Evolutionary conservation across 1,140 invertebrate genomes (phyloP).

Genomic region (Pinna nobilis): DNA sequence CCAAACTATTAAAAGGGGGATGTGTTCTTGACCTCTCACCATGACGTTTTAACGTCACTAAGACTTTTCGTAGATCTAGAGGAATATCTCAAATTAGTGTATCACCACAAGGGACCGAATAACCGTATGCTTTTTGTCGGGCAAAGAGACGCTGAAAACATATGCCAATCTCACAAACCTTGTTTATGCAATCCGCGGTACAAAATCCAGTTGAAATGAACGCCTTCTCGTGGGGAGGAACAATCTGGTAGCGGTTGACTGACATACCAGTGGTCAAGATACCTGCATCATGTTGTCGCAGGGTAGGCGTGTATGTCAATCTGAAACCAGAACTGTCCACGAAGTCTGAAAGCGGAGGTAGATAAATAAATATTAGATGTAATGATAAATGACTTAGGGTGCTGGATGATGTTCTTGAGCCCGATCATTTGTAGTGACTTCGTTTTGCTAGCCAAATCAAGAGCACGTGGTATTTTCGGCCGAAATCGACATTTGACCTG

Average conservation of each 20-base stretch:
- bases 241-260: slow-evolving; percentile 19
- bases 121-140: neutral
- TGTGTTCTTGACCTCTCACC: too few relatives aligned
- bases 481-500: too few relatives aligned
- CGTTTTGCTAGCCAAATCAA: too few relatives aligned
- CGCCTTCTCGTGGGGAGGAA: slow-evolving; percentile 23
- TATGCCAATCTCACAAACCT: neutral
- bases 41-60: too few relatives aligned
- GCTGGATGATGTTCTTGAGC: too few relatives aligned
- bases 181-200: slow-evolving; percentile 8
- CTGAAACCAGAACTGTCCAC: slow-evolving; percentile 30
- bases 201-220: slow-evolving; percentile 27
- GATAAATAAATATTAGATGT: neutral
- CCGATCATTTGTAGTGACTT: too few relatives aligned
- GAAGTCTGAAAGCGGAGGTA: neutral
- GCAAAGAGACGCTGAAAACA: neutral
- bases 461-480: too few relatives aligned
- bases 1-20: too few relatives aligned
- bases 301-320: slow-evolving; percentile 15
- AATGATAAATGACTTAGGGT: neutral
- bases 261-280: neutral
- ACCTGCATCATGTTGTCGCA: slow-evolving; percentile 29
- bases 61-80: too few relatives aligned
- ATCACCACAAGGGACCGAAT: too few relatives aligned
- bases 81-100: too few relatives aligned